phyloP scores from a whole-genome alignment of 2,888 invertebrate species.

The Drosophila helvetica region DNA sequence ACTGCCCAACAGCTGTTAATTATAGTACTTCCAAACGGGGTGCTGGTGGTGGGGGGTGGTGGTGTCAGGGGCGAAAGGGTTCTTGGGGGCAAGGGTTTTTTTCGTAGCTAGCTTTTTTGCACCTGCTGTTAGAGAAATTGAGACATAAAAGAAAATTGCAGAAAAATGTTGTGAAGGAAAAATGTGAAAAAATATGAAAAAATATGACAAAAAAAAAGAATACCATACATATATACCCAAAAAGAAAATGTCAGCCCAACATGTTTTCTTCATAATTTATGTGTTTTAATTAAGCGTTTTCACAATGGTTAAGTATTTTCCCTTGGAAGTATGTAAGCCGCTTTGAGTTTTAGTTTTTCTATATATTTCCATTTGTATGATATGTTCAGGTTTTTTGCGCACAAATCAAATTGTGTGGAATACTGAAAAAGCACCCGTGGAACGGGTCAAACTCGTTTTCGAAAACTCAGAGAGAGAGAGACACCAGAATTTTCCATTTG shows the following conservation, averaged over 20 bases:
- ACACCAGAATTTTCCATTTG: constrained; percentile 68
- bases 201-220: constrained; percentile 45
- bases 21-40: constrained; percentile 56
- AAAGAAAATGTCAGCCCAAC: constrained; percentile 70
- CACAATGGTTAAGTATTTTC: constrained; percentile 13
- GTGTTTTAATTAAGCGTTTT: constrained; percentile 70
- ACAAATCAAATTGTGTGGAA: constrained; percentile 24
- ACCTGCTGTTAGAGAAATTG: constrained; percentile 72
- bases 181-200: constrained; percentile 32
- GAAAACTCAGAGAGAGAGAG: constrained; percentile 41
- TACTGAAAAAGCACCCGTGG: constrained; percentile 43
- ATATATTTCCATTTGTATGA: background rate
- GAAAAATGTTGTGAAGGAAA: constrained; percentile 23
- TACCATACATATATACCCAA: constrained; percentile 17
- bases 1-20: constrained; percentile 73
- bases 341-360: constrained; percentile 20
- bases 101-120: constrained; percentile 60
- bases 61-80: constrained; percentile 46
- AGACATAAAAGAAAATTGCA: constrained; percentile 57
- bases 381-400: constrained; percentile 36
- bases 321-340: constrained; percentile 2
- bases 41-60: constrained; percentile 7
- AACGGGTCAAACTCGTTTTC: constrained; percentile 75
- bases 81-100: constrained; percentile 41
- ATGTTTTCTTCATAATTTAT: constrained; percentile 63